These are phyloP conservation scores for Shargacucullia verbasci DNA, from an alignment of 2,888 invertebrate species.

Conservation along the genomic window DNA sequence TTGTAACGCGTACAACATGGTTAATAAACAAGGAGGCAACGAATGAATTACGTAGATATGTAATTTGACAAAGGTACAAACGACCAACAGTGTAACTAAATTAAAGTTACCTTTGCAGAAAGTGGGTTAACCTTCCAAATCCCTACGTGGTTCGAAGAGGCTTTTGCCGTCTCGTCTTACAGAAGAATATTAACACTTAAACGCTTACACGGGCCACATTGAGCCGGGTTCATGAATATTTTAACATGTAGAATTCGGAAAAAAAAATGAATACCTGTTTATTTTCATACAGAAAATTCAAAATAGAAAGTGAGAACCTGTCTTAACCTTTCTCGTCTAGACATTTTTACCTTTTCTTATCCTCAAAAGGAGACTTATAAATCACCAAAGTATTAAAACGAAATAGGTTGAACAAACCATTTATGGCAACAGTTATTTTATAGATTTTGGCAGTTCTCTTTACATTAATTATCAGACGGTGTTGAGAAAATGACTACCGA, in stretches of 20 bases:
- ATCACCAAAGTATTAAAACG: neutral
- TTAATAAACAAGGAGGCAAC: slow-evolving; percentile 55
- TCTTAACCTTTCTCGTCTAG: neutral
- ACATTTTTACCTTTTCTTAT: slow-evolving; percentile 4
- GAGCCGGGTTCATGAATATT: slow-evolving; percentile 54
- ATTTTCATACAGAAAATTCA: slow-evolving; percentile 15
- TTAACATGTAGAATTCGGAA: slow-evolving; percentile 41
- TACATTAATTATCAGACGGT: slow-evolving; percentile 10
- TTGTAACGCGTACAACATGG: slow-evolving; percentile 28
- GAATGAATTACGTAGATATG: slow-evolving; percentile 55
- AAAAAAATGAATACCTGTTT: slow-evolving; percentile 28
- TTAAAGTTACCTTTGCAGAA: slow-evolving; percentile 61
- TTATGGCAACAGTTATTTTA: slow-evolving; percentile 23
- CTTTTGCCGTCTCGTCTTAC: slow-evolving; percentile 52
- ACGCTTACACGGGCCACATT: slow-evolving; percentile 49
- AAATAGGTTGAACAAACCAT: slow-evolving; percentile 19
- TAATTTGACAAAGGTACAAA: slow-evolving; percentile 64
- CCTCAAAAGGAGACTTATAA: slow-evolving; percentile 1
- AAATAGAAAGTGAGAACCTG: slow-evolving; percentile 6
- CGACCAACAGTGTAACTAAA: slow-evolving; percentile 60
- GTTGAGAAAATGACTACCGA: slow-evolving; percentile 23
- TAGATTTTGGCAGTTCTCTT: slow-evolving; percentile 19
- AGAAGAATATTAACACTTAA: slow-evolving; percentile 61
- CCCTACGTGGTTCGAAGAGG: slow-evolving; percentile 51
- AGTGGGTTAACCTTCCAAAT: slow-evolving; percentile 60